Conservation (phyloP, 35 echinoderm and acorn worm genomes). For the Apostichopus parvimensis region DNA sequence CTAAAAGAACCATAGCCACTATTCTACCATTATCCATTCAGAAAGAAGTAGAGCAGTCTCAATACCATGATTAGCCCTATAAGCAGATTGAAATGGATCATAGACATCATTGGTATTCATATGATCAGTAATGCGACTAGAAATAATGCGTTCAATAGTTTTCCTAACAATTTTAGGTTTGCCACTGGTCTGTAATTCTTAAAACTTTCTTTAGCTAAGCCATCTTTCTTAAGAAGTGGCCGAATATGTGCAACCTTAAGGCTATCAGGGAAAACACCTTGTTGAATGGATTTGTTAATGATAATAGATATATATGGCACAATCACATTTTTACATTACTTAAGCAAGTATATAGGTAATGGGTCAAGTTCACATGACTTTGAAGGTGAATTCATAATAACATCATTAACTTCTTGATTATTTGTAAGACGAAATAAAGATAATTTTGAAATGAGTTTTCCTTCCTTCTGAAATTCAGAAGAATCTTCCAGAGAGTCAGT, state of each 20-base stretch:
- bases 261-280: background rate
- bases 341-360: background rate
- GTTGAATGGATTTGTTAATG: background rate
- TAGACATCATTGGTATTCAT: constrained; percentile 34
- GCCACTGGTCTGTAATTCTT: constrained; percentile 50
- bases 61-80: constrained; percentile 36
- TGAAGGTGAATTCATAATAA: too few species aligned
- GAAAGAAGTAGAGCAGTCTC: constrained; percentile 62
- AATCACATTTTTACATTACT: background rate
- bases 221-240: constrained; percentile 36
- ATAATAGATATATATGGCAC: constrained; percentile 28
- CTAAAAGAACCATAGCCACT: constrained; percentile 56
- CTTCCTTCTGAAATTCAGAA: too few species aligned
- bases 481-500: too few species aligned
- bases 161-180: constrained; percentile 42
- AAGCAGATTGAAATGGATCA: constrained; percentile 52
- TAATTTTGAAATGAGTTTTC: too few species aligned
- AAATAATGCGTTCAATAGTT: constrained; percentile 15
- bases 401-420: too few species aligned
- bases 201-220: constrained; percentile 32
- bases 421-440: background rate
- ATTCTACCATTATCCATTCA: constrained; percentile 43
- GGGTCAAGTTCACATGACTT: too few species aligned
- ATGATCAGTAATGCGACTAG: constrained; percentile 51
- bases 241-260: constrained; percentile 43